phyloP scores from a whole-genome alignment of 30 jellyfish, hydroid and myxozoan species.

The Sanderia malayensis region DNA sequence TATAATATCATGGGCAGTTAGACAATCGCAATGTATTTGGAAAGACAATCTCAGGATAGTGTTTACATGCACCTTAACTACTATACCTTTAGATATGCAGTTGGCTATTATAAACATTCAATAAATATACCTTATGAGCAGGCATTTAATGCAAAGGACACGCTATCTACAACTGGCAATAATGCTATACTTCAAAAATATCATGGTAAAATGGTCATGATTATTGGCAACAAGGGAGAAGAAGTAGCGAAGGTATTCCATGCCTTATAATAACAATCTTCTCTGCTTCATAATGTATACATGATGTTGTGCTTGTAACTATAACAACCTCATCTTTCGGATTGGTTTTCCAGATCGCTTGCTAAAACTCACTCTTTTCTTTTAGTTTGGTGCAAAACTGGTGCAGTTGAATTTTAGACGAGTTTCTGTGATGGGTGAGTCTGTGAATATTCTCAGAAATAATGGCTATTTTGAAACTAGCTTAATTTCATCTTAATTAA shows the following conservation, averaged over 20 bases:
- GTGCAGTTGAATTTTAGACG: constrained; percentile 88
- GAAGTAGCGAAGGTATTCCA: constrained; percentile 63
- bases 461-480: constrained; percentile 67
- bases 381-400: constrained; percentile 78
- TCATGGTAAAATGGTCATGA: constrained; percentile 81
- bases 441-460: constrained; percentile 59
- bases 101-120: constrained; percentile 77
- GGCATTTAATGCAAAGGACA: constrained; percentile 69
- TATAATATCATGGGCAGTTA: no score
- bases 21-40: no score
- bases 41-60: no score
- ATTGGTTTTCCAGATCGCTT: background rate
- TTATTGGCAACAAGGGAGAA: constrained; percentile 86
- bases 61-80: no score
- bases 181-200: constrained; percentile 61
- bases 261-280: background rate
- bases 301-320: background rate
- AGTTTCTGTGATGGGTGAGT: constrained; percentile 98
- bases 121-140: constrained; percentile 85
- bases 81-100: constrained; percentile 36
- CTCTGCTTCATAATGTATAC: background rate
- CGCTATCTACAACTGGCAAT: constrained; percentile 40
- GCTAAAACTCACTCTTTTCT: background rate
- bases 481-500: background rate
- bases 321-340: background rate